These are phyloP conservation scores for Fulmarus glacialis DNA, from an alignment of 2,113 vertebrate genomes.

Conservation along the genomic window DNA sequence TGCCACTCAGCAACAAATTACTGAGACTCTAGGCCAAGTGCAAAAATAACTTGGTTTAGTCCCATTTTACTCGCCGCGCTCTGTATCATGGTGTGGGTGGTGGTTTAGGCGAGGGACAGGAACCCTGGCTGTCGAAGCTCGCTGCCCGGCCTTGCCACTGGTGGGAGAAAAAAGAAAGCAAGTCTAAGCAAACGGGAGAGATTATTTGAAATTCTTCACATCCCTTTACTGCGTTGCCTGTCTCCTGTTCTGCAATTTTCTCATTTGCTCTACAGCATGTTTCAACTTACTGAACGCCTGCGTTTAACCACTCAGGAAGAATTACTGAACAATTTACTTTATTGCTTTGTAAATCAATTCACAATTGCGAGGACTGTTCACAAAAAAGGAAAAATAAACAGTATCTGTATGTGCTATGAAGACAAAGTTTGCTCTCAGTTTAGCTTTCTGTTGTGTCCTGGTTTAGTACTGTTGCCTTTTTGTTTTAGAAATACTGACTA, in stretches of 20 bases:
- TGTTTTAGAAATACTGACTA: background rate
- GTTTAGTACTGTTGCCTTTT: background rate
- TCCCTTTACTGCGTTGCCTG: background rate
- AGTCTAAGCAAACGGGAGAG: background rate
- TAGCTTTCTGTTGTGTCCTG: background rate
- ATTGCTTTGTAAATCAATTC: background rate
- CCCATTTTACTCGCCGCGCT: background rate
- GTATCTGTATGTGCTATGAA: background rate
- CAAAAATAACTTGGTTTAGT: conserved; percentile 35
- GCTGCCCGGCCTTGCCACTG: conserved; percentile 96
- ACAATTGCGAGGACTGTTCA: background rate
- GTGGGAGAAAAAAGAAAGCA: background rate
- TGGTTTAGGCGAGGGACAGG: conserved; percentile 92
- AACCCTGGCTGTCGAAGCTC: conserved; percentile 96
- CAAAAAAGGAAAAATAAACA: background rate
- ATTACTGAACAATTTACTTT: background rate
- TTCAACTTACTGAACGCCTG: accelerated
- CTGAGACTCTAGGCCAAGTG: conserved; percentile 54
- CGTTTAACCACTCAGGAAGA: background rate
- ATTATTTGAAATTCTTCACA: background rate
- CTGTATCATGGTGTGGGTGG: conserved; percentile 87
- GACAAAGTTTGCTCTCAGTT: background rate
- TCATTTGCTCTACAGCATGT: background rate
- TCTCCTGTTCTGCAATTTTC: background rate
- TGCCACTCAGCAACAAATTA: background rate